These are phyloP conservation scores for Salvelinus alpinus DNA, from an alignment of 2,113 vertebrate genomes.

Conservation along the genomic window DNA sequence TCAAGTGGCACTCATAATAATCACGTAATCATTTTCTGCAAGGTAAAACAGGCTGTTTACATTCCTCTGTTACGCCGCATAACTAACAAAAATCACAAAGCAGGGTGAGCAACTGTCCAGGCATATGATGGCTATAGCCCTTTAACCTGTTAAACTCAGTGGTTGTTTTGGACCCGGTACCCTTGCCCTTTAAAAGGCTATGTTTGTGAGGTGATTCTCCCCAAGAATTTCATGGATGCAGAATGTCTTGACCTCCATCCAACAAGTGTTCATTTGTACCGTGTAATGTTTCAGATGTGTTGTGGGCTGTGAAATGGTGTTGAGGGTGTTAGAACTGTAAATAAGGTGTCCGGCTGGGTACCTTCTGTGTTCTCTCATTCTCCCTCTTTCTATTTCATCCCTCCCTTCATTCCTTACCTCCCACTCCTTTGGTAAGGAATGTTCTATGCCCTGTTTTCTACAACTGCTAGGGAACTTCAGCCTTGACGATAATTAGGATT, in stretches of 20 bases:
- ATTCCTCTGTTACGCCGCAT: not conserved
- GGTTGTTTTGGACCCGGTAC: no score
- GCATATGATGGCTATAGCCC: no score
- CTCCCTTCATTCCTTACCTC: not conserved
- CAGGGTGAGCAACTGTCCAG: not conserved
- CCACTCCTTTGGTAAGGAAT: no score
- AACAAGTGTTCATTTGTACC: not conserved
- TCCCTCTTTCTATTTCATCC: not conserved
- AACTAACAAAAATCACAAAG: not conserved
- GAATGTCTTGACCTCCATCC: not conserved
- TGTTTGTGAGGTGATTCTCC: not conserved
- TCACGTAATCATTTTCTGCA: not conserved
- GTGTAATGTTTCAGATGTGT: not conserved
- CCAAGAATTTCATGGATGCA: not conserved
- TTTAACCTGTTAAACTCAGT: no score
- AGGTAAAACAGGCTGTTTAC: no score
- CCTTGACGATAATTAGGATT: not conserved
- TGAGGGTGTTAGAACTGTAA: not conserved
- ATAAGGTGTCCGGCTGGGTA: not conserved
- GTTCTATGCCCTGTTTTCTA: not conserved
- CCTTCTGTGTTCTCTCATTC: not conserved
- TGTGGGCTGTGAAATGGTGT: not conserved
- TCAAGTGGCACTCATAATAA: not conserved
- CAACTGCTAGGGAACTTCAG: not conserved
- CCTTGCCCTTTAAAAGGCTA: not conserved